Conservation (phyloP, 2,888 invertebrate species). For the Drosophila rellima region DNA sequence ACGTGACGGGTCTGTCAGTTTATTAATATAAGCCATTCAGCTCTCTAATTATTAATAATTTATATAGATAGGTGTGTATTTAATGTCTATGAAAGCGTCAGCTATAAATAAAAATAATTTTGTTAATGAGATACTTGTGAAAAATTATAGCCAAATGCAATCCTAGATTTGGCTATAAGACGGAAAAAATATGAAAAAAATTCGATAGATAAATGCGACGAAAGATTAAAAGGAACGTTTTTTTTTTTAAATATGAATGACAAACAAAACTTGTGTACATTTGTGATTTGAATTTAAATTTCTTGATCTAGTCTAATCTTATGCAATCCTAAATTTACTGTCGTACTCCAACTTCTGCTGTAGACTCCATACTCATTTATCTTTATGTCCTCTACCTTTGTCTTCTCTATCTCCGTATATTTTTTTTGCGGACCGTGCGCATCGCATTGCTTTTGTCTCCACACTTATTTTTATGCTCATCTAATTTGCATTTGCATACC, state of each 20-base stretch:
- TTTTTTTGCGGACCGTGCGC: slow-evolving; percentile 33
- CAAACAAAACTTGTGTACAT: not conserved
- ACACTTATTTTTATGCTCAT: slow-evolving; percentile 56
- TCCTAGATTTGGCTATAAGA: no score
- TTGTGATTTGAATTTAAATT: slow-evolving; percentile 20
- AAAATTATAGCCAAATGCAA: no score
- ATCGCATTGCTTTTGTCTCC: slow-evolving; percentile 53
- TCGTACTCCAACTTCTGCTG: slow-evolving; percentile 6
- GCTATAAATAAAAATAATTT: no score
- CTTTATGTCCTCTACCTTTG: slow-evolving; percentile 4
- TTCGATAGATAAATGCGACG: no score
- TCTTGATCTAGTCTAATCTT: slow-evolving; percentile 21
- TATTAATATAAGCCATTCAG: slow-evolving; percentile 1
- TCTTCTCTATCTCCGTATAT: slow-evolving; percentile 2
- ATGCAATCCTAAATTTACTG: slow-evolving; percentile 27
- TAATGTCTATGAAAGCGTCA: not conserved
- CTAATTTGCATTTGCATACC: slow-evolving; percentile 77
- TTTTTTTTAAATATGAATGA: no score
- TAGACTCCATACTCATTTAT: slow-evolving; percentile 16
- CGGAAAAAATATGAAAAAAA: no score
- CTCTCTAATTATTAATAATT: slow-evolving; percentile 5
- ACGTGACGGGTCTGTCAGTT: slow-evolving; percentile 4
- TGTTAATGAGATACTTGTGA: no score
- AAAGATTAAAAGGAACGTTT: no score
- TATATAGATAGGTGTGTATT: not conserved